These are phyloP conservation scores for Grallaria varia DNA, from an alignment of 2,113 vertebrate species.

Conservation along the genomic window DNA sequence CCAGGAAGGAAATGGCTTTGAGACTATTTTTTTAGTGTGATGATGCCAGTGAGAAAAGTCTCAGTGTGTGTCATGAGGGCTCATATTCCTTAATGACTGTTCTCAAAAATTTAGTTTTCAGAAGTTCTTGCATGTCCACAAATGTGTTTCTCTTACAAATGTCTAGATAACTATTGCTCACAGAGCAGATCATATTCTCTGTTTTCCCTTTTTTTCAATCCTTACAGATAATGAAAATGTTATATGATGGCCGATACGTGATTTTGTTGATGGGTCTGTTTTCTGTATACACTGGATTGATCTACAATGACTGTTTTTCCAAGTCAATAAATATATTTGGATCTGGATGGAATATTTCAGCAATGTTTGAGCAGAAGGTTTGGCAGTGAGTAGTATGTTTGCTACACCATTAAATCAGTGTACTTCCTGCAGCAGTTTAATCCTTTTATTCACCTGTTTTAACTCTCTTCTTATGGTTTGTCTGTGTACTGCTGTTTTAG, in stretches of 20 bases:
- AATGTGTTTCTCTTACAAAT: background rate
- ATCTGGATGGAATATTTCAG: slow-evolving; percentile 87
- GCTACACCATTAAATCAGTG: background rate
- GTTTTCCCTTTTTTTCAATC: background rate
- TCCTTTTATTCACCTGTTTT: background rate
- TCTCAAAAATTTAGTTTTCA: background rate
- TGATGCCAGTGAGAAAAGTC: background rate
- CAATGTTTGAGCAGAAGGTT: slow-evolving; percentile 75
- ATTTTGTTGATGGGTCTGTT: slow-evolving; percentile 96
- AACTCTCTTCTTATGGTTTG: background rate
- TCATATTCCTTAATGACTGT: background rate
- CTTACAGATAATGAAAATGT: slow-evolving; percentile 87
- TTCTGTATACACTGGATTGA: slow-evolving; percentile 93
- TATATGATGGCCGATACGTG: slow-evolving; percentile 94
- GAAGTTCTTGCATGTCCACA: background rate
- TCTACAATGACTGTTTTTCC: slow-evolving; percentile 99
- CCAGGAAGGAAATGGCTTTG: background rate
- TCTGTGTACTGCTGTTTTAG: background rate
- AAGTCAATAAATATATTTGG: slow-evolving; percentile 94
- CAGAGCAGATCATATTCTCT: background rate
- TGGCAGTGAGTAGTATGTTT: slow-evolving; percentile 78
- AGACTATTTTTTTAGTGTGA: background rate
- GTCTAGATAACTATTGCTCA: background rate
- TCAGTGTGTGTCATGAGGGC: background rate
- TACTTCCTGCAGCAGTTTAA: background rate